phyloP scores from a whole-genome alignment of 2,797 vertebrate species.

The Urophycis tenuis region DNA sequence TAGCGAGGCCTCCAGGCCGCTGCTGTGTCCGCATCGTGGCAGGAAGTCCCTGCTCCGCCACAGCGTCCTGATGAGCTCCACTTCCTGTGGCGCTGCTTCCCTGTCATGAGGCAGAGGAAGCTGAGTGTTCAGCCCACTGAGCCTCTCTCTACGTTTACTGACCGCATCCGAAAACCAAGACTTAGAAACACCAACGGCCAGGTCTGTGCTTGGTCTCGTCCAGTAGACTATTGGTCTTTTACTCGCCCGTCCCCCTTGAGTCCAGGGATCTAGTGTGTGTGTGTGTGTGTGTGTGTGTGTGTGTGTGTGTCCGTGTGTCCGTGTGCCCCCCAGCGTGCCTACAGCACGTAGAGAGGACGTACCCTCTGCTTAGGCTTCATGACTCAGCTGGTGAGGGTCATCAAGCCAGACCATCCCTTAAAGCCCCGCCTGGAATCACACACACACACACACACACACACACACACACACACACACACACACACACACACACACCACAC shows the following conservation, averaged over 20 bases:
- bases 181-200: slow-evolving; percentile 7
- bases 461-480: slow-evolving; percentile 15
- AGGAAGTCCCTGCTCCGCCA: slow-evolving; percentile 46
- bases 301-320: neutral
- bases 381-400: slow-evolving; percentile 53
- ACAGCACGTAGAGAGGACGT: slow-evolving; percentile 22
- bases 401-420: slow-evolving; percentile 41
- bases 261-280: slow-evolving; percentile 13
- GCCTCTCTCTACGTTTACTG: slow-evolving; percentile 13
- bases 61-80: slow-evolving; percentile 53
- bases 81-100: slow-evolving; percentile 62
- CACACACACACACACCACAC: slow-evolving; percentile 4
- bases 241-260: slow-evolving; percentile 19
- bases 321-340: slow-evolving; percentile 24
- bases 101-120: slow-evolving; percentile 55
- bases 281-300: neutral
- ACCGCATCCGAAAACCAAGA: neutral
- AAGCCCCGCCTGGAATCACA: slow-evolving; percentile 38
- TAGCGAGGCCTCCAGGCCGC: slow-evolving; percentile 23
- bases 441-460: slow-evolving; percentile 5
- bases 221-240: slow-evolving; percentile 1
- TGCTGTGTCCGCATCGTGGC: slow-evolving; percentile 41
- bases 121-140: neutral
- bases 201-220: slow-evolving; percentile 23
- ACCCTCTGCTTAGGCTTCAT: slow-evolving; percentile 27